phyloP scores from a whole-genome alignment of 1,140 invertebrate genomes.

The Aphaenogaster floridana region DNA sequence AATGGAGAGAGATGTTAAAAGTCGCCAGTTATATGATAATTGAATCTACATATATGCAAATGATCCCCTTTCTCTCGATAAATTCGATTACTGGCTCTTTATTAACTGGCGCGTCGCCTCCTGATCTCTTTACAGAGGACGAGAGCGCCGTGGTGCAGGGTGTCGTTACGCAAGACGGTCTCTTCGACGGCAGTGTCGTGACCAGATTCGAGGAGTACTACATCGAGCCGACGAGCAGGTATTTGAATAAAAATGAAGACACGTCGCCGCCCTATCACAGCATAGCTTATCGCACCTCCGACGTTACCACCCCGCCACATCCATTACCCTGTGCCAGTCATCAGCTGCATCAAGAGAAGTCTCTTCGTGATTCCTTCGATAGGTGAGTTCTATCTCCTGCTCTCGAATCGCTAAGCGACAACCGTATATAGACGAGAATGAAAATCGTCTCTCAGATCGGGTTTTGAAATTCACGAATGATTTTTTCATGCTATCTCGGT shows the following conservation, averaged over 20 bases:
- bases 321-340: conserved; percentile 87
- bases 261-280: conserved; percentile 90
- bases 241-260: conserved; percentile 85
- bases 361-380: conserved; percentile 71
- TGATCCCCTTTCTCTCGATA: background rate
- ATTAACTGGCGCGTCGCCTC: background rate
- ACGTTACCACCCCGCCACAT: conserved; percentile 90
- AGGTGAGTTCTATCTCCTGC: conserved; percentile 67
- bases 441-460: background rate
- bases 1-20: background rate
- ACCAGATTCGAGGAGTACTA: conserved; percentile 93
- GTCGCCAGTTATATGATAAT: background rate
- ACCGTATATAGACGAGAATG: background rate
- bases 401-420: conserved; percentile 4
- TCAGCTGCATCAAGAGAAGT: conserved; percentile 80
- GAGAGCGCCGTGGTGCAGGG: conserved; percentile 94
- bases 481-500: background rate
- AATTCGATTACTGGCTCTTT: conserved; percentile 33
- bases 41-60: conserved; percentile 8
- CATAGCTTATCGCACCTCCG: conserved; percentile 93
- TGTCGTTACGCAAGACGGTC: conserved; percentile 93
- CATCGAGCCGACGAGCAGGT: conserved; percentile 94
- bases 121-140: conserved; percentile 90
- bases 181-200: conserved; percentile 95
- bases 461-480: conserved; percentile 8